These are phyloP conservation scores for Muschampia plurimacula DNA, from an alignment of 2,888 invertebrate genomes.

Conservation along the genomic window DNA sequence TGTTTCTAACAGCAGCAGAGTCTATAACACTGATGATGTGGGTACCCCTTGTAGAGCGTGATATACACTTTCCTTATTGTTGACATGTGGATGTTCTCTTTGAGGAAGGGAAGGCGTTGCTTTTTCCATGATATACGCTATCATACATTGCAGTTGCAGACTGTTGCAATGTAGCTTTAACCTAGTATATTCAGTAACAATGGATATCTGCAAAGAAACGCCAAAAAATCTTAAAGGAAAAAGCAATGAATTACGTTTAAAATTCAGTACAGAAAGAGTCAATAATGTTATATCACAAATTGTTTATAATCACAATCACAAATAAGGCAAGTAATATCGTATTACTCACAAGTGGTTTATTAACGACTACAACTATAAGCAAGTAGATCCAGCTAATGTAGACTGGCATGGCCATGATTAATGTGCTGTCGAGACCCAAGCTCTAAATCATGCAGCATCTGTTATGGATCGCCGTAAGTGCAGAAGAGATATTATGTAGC, in stretches of 20 bases:
- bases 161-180: too few species aligned
- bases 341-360: constrained; percentile 11
- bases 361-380: constrained; percentile 6
- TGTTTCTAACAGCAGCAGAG: too few species aligned
- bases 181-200: too few species aligned
- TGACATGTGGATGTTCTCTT: too few species aligned
- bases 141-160: too few species aligned
- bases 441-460: constrained; percentile 32
- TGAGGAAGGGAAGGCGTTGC: too few species aligned
- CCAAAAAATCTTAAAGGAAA: too few species aligned
- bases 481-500: neutral
- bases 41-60: too few species aligned
- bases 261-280: neutral
- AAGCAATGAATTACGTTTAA: neutral
- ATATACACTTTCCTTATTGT: too few species aligned
- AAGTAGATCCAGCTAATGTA: constrained; percentile 27
- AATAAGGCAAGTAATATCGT: neutral
- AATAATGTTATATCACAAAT: neutral
- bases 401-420: constrained; percentile 28
- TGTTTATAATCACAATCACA: neutral
- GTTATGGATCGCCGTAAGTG: constrained; percentile 29
- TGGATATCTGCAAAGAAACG: too few species aligned
- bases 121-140: too few species aligned
- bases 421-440: constrained; percentile 31
- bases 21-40: too few species aligned